phyloP scores from a whole-genome alignment of 2,797 vertebrate species.

The Alfaro cultratus region DNA sequence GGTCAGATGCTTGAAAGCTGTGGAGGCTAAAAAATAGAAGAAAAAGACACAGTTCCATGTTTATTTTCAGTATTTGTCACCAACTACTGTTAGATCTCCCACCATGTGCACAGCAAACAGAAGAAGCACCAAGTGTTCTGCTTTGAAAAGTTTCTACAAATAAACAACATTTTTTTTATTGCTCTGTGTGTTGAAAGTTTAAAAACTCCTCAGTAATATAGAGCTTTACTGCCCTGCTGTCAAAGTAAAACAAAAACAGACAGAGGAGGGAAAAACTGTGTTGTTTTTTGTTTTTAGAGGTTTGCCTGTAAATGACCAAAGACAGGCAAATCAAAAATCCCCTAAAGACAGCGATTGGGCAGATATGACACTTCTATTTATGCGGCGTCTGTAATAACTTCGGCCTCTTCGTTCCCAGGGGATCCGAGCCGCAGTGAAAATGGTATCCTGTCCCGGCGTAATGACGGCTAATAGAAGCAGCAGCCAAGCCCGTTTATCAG shows the following conservation, averaged over 20 bases:
- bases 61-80: conserved; percentile 2
- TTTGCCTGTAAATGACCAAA: conserved; percentile 39
- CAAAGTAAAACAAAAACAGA: conserved; percentile 14
- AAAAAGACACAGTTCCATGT: neutral
- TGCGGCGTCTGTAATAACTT: conserved; percentile 57
- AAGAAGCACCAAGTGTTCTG: neutral
- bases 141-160: neutral
- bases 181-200: neutral
- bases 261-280: conserved; percentile 2
- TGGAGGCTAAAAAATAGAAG: neutral
- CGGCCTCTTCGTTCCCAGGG: conserved; percentile 33
- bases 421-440: conserved; percentile 42
- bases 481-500: conserved; percentile 66
- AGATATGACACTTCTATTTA: conserved; percentile 65
- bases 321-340: conserved; percentile 39
- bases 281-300: neutral
- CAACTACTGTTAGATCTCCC: neutral
- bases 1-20: conserved; percentile 33
- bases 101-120: neutral
- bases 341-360: conserved; percentile 48
- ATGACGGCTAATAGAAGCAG: conserved; percentile 73
- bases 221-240: neutral
- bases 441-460: conserved; percentile 63
- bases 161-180: neutral
- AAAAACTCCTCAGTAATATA: neutral